These are phyloP conservation scores for Periophthalmodon schlosseri DNA, from an alignment of 2,113 vertebrate species.

Conservation along the genomic window DNA sequence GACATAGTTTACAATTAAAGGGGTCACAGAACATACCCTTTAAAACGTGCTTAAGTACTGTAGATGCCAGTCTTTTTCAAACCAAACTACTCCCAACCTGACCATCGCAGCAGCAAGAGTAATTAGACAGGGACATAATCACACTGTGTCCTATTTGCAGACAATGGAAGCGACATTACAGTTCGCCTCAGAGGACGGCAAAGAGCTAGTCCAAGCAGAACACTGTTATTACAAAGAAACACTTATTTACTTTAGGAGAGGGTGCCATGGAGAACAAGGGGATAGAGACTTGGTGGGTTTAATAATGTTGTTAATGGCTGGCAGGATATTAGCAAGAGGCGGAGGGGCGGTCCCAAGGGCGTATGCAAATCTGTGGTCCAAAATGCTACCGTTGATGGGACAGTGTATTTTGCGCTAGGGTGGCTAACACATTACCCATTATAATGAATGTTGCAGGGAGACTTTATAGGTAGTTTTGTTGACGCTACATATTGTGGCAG, in stretches of 20 bases:
- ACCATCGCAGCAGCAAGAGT: constrained; percentile 43
- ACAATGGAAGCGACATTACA: background rate
- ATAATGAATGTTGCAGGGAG: constrained; percentile 41
- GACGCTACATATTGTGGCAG: constrained; percentile 28
- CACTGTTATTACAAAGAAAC: constrained; percentile 59
- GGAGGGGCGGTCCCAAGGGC: constrained; percentile 62
- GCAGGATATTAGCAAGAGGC: constrained; percentile 66
- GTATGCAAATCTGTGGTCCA: constrained; percentile 50
- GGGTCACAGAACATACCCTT: no score
- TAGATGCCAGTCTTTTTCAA: background rate
- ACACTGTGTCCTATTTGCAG: constrained; percentile 12
- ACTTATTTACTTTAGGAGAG: constrained; percentile 50
- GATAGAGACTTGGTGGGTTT: constrained; percentile 41
- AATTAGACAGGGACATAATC: constrained; percentile 61
- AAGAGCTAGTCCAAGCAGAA: constrained; percentile 60
- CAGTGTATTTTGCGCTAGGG: constrained; percentile 20
- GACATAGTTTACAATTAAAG: no score
- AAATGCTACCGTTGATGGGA: constrained; percentile 59
- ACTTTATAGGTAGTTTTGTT: constrained; percentile 33
- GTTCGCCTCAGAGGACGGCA: constrained; percentile 39
- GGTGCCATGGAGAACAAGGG: constrained; percentile 32
- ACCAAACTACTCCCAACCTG: constrained; percentile 24
- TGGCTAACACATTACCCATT: constrained; percentile 13
- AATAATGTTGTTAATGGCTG: constrained; percentile 70
- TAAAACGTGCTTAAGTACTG: no score